These are phyloP conservation scores for Ephydatia muelleri DNA, from an alignment of 37 sponge, comb jelly and placozoan species.

Conservation along the genomic window DNA sequence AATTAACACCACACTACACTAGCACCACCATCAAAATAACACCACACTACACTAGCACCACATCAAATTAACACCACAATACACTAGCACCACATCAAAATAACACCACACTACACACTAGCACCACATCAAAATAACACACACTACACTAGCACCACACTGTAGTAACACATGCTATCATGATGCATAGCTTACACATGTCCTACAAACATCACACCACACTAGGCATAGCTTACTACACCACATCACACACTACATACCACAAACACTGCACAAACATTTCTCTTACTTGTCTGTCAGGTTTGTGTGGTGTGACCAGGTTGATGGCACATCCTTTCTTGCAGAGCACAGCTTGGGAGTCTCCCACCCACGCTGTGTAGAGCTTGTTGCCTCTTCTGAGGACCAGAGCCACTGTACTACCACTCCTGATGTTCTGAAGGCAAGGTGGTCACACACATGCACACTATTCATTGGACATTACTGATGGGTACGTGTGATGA, in stretches of 20 bases:
- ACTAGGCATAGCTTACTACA: too few species aligned
- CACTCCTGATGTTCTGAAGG: constrained; percentile 71
- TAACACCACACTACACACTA: neutral
- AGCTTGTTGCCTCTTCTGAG: constrained; percentile 64
- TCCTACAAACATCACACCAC: too few species aligned
- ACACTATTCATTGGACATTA: too few species aligned
- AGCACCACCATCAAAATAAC: too few species aligned
- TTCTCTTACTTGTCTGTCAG: constrained; percentile 79
- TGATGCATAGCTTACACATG: too few species aligned
- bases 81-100: too few species aligned
- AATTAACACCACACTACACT: too few species aligned
- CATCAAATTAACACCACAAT: too few species aligned
- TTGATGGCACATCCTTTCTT: constrained; percentile 54
- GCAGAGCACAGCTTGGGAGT: constrained; percentile 88
- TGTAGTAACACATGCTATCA: too few species aligned
- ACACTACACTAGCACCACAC: neutral
- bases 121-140: neutral
- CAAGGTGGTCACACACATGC: too few species aligned
- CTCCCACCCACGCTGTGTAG: constrained; percentile 92
- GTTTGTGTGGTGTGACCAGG: constrained; percentile 88
- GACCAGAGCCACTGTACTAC: constrained; percentile 83
- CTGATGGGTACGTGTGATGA: neutral
- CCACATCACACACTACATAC: too few species aligned
- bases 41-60: too few species aligned
- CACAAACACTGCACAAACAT: neutral